These are phyloP conservation scores for Procambarus clarkii DNA, from an alignment of 1,140 invertebrate genomes.

Conservation along the genomic window DNA sequence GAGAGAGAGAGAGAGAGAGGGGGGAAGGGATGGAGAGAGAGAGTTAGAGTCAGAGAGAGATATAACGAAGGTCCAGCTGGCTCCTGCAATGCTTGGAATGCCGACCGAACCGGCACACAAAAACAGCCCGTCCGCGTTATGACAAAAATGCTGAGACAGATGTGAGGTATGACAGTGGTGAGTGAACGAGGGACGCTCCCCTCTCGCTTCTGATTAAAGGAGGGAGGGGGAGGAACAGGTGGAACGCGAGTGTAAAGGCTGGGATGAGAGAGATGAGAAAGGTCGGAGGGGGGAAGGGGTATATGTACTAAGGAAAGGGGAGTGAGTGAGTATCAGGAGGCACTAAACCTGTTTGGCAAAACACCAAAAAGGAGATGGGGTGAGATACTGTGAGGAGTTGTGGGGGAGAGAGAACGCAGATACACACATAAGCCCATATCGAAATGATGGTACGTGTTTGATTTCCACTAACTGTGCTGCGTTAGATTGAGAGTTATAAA, in stretches of 20 bases:
- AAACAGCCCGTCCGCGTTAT: constrained; percentile 8
- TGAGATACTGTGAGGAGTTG: not conserved
- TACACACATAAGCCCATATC: no score
- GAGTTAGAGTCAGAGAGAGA: not conserved
- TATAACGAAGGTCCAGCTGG: not conserved
- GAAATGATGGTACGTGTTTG: no score
- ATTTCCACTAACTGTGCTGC: no score
- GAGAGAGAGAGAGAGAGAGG: not conserved
- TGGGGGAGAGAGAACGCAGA: not conserved
- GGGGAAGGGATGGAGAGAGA: not conserved
- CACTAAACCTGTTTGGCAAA: no score
- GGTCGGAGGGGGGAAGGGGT: not conserved
- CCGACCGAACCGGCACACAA: not conserved
- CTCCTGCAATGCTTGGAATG: constrained; percentile 1
- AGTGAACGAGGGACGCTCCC: not conserved
- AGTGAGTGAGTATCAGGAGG: not conserved
- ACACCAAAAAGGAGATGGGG: not conserved
- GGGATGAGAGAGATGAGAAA: not conserved
- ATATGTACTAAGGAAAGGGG: not conserved
- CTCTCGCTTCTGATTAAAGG: not conserved
- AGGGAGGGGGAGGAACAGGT: not conserved
- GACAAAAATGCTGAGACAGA: constrained; percentile 4
- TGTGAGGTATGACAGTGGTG: constrained; percentile 12
- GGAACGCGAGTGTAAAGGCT: not conserved
- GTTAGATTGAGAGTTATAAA: no score